Percentiles rank a stretch among this genome's conserved stretches.
Evolutionary conservation across 2,888 invertebrate species (phyloP).

Genomic region (Morpho deidamia): DNA sequence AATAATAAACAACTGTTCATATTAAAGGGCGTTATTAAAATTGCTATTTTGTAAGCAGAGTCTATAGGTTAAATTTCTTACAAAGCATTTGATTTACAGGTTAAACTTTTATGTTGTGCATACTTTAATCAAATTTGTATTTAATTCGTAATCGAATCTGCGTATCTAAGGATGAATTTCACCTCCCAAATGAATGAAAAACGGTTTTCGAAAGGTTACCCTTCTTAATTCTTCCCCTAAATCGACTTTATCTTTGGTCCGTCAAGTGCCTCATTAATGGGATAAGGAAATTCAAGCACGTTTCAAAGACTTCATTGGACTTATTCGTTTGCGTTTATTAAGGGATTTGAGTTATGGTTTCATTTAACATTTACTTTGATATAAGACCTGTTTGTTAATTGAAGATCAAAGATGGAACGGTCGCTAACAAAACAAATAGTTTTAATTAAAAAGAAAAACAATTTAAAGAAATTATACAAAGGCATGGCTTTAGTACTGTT

Average conservation of each 20-base stretch:
- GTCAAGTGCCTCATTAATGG: constrained; percentile 28
- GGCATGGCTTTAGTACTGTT: too few species aligned
- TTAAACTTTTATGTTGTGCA: not conserved
- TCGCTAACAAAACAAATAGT: too few species aligned
- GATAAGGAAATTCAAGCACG: constrained; percentile 22
- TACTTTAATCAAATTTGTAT: constrained; percentile 1
- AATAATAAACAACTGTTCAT: too few species aligned
- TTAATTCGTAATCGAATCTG: constrained; percentile 1
- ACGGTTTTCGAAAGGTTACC: not conserved
- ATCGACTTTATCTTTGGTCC: constrained; percentile 28
- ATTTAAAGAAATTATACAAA: too few species aligned
- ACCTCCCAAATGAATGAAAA: not conserved
- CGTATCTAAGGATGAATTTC: not conserved
- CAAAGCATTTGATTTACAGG: too few species aligned
- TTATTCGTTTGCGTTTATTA: constrained; percentile 5
- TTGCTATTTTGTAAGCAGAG: too few species aligned
- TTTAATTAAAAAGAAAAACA: too few species aligned
- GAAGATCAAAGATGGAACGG: too few species aligned
- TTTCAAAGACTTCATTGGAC: constrained; percentile 16
- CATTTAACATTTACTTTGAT: too few species aligned
- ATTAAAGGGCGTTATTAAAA: too few species aligned
- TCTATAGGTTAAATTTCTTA: not conserved
- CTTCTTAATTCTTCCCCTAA: constrained; percentile 22
- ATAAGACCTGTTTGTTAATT: too few species aligned
- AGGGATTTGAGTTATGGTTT: not conserved